Base-by-base conservation (phyloP, 2,113 vertebrate genomes). In the Strigops habroptila region DNA sequence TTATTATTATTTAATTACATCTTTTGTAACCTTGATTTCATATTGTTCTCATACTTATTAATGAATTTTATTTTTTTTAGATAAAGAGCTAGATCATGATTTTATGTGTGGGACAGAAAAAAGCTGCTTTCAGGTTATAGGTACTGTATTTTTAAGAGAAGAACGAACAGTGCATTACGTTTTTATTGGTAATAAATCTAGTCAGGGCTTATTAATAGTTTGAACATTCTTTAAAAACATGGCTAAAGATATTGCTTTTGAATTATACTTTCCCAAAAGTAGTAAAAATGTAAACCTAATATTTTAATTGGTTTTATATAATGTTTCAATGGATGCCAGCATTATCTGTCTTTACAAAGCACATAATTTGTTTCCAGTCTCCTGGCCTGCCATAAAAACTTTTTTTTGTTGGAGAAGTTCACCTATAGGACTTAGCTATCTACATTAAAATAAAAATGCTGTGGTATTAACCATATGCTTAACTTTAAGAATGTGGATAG, bases 1-100 rank as follows among this genome's bases (percentile, higher is more conserved):
- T 75, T 57, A 81, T 68, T 62, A 46, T 21, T 55, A 14, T 89
- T 90, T 91, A 94, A 90, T 70, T 90, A 6, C 24, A 4, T 93
- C 11, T 87, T 90, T 80, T 70, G 82, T 95, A 94, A 75, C 18
- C 48, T 96, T 94, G 30, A 75, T 85, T 97, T 96, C 35, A 49
- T 83, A 30, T 82, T 51, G 14, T 86, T 79, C 43, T 86, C 70
- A 31, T 86, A 19, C 35, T 88, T 88, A 51, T 11, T 76, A 86
- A 83, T 91, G 37, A 60, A 17, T n/a, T 62, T 37, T 39, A 9
- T 59, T 59, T 15, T 22, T 35, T 18, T 53, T 62, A 52, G 60
- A 24, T 35, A 21, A 59, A 89, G 35, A 59, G 18, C 31, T 82
- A 79, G n/a, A 27, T 65, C 12, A 12, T 65, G n/a, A 74, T 70